Conservation (phyloP, 2,797 vertebrate genomes). For the Gambusia yucatana region DNA sequence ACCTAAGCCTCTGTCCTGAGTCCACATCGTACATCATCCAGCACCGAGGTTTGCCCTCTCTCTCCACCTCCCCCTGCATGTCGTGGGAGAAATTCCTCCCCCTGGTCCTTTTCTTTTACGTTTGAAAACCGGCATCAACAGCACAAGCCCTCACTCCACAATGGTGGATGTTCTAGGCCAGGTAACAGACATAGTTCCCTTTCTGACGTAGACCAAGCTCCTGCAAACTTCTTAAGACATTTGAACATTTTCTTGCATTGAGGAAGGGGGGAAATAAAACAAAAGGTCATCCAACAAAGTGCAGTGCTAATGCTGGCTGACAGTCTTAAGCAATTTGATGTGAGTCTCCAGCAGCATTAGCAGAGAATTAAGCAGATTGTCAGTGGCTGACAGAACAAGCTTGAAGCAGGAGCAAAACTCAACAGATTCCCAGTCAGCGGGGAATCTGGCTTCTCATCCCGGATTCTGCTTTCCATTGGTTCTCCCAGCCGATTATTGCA, state of each 20-base stretch:
- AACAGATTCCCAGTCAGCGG: slow-evolving; percentile 61
- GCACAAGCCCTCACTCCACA: slow-evolving; percentile 33
- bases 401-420: slow-evolving; percentile 53
- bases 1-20: slow-evolving; percentile 59
- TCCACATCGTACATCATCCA: slow-evolving; percentile 82
- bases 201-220: slow-evolving; percentile 48
- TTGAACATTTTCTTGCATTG: not conserved
- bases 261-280: not conserved
- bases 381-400: slow-evolving; percentile 55
- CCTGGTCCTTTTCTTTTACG: slow-evolving; percentile 9
- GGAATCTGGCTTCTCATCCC: slow-evolving; percentile 29
- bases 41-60: slow-evolving; percentile 43
- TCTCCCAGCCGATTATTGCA: slow-evolving; percentile 32
- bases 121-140: slow-evolving; percentile 64
- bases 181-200: slow-evolving; percentile 49
- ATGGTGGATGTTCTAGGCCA: slow-evolving; percentile 27
- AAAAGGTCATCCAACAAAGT: slow-evolving; percentile 6
- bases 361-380: slow-evolving; percentile 66
- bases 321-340: slow-evolving; percentile 41
- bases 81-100: slow-evolving; percentile 55
- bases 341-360: slow-evolving; percentile 52
- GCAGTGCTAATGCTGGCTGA: slow-evolving; percentile 32
- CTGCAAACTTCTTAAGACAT: slow-evolving; percentile 18
- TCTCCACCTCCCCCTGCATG: slow-evolving; percentile 55
- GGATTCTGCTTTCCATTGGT: slow-evolving; percentile 6